Percentiles rank a stretch among this genome's conserved stretches.
phyloP scores from a whole-genome alignment of 2,113 vertebrate genomes.

The Symphodus melops region DNA sequence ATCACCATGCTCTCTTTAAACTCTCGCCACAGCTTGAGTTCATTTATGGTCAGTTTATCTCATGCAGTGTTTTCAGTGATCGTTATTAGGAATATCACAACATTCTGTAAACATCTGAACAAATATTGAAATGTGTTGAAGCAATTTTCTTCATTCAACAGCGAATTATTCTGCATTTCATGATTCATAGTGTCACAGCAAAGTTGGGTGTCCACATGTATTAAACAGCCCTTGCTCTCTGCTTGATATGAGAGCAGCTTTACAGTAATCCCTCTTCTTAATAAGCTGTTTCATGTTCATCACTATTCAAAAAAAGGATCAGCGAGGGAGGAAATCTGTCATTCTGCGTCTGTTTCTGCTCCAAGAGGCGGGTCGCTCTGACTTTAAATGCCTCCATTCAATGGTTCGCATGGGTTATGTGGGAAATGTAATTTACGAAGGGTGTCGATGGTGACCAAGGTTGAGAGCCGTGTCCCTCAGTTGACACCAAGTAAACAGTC shows the following conservation, averaged over 20 bases:
- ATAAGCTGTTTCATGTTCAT: constrained; percentile 47
- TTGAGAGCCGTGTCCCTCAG: constrained; percentile 52
- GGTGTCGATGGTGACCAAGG: constrained; percentile 45
- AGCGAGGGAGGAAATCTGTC: constrained; percentile 51
- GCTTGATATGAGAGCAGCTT: constrained; percentile 41
- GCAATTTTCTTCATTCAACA: constrained; percentile 29
- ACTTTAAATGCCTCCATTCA: constrained; percentile 40
- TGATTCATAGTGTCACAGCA: constrained; percentile 31
- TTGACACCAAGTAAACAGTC: constrained; percentile 69
- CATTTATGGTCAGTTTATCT: too few species aligned
- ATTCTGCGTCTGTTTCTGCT: constrained; percentile 25
- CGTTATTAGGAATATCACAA: background rate
- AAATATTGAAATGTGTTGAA: constrained; percentile 11
- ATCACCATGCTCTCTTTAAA: background rate
- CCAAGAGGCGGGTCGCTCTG: constrained; percentile 8
- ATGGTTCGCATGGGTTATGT: constrained; percentile 18
- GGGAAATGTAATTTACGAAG: constrained; percentile 51
- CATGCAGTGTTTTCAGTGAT: background rate
- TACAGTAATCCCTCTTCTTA: constrained; percentile 62
- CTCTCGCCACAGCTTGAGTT: too few species aligned
- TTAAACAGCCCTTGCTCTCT: constrained; percentile 14
- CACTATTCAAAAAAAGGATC: constrained; percentile 29
- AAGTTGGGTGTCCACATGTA: constrained; percentile 25
- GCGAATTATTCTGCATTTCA: constrained; percentile 20
- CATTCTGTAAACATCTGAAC: background rate